Evolutionary conservation across 2,888 invertebrate genomes (phyloP).

Genomic region (Dolichomitus sp.): DNA sequence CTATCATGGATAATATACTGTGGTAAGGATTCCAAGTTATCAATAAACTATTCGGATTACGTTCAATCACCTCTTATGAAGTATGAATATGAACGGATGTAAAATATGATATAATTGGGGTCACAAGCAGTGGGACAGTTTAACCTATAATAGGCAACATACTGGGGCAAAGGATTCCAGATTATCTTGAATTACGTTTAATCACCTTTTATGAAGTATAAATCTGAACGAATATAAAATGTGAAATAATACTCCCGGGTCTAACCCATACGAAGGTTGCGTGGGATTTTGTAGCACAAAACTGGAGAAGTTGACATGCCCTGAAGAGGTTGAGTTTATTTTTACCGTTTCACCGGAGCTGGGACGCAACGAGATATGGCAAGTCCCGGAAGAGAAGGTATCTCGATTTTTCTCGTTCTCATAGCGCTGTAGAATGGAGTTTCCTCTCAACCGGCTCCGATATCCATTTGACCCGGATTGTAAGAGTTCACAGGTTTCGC

Average conservation of each 20-base stretch:
- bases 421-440: constrained; percentile 1
- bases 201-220: not conserved
- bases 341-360: constrained; percentile 27
- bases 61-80: not conserved
- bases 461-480: constrained; percentile 44
- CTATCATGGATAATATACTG: no score
- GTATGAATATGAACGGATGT: no score
- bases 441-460: constrained; percentile 20
- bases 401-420: constrained; percentile 24
- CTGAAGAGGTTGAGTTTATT: constrained; percentile 26
- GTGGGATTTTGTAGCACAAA: not conserved
- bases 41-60: not conserved
- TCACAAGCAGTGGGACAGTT: no score
- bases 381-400: constrained; percentile 5
- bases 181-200: no score
- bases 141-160: no score
- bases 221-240: not conserved
- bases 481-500: constrained; percentile 15
- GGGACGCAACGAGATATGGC: constrained; percentile 1
- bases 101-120: no score
- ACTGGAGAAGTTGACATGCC: constrained; percentile 4
- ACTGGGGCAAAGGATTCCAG: no score
- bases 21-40: not conserved
- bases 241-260: not conserved
- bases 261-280: not conserved